Evolutionary conservation across 2,888 invertebrate genomes (phyloP), one percentile per base, ranked within the genome.

Genomic region (Apamea monoglypha): DNA sequence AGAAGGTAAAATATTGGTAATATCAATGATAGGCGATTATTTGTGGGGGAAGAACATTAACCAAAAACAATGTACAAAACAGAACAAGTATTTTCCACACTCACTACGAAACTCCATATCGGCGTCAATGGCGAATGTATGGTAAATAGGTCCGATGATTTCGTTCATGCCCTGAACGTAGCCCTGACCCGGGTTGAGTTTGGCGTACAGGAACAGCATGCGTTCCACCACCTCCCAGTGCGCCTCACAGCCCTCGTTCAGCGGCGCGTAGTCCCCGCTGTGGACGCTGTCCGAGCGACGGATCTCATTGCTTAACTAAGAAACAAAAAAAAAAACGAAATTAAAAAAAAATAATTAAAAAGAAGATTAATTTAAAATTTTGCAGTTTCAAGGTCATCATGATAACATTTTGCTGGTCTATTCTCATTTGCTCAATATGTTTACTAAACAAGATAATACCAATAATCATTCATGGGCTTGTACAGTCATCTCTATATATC

Each of bases 81-180:
- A 50, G 25, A 61, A 73, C 0, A 44, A 63, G 14, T 66, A 47
- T 44, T 44, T n/a, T 18, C n/a, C 8, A 61, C 64, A 92, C 94
- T 93, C 93, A 99, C 99, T 98, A 97, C 98, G 97, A 97, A 98
- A 98, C 74, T 98, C 97, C 50, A 97, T 94, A 94, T 99, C 98
- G 0, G 98, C 97, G 96, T 99, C 99, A 40, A 98, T 98, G 14
- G 99, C 99, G 95, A 99, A 99, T 0, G 99, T 98, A 95, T 99
- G 99, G 96, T 99, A 99, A 91, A 99, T 99, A 14, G 99, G 99
- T 0, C 99, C 99, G 68, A 99, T 98, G 90, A 99, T 99, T 96
- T 99, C 99, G 96, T 99, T 99, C 99, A 99, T 99, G 76, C 99
- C 99, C 96, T 99, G 99, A 1, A 99, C 99, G 93, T 99, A 99